Evolutionary conservation across 2,113 vertebrate species (phyloP), one percentile per base, ranked within the genome.

Genomic region (Amphiprion ocellaris): DNA sequence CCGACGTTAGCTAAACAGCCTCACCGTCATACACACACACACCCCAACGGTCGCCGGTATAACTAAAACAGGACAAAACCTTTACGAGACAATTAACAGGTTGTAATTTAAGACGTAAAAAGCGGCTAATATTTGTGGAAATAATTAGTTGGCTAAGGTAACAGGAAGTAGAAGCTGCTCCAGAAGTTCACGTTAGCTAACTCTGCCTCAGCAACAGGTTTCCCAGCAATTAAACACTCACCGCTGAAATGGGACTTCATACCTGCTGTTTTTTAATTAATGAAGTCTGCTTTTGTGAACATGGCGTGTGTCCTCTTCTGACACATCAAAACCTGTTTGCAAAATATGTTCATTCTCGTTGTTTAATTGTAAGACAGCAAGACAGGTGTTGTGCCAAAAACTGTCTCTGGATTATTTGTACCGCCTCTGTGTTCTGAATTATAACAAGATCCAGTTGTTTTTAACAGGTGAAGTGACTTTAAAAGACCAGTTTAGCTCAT

Each of bases 131-230:
- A 24, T 53, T 33, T 21, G 8, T 56, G 21, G 14, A 14, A 41
- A 5, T 21, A 50, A 9, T 56, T 17, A 53, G 10, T n/a, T 55
- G 47, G 30, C 63, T 15, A 60, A 74, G 33, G 64, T 86, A 54
- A 70, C 87, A 83, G 83, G 88, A 88, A 83, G 84, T 74, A 12
- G 74, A 39, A 58, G 54, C 33, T 68, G 26, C 53, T 6, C 14
- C 77, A 37, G 53, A 71, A 69, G 73, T 82, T 76, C 10, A 30
- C 55, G 61, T 63, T 58, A 26, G 82, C 62, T 52, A 39, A 69
- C 60, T 11, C 15, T 0, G 30, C 59, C 69, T 17, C 52, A 15
- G 41, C 74, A 81, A 76, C 79, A 89, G 69, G 74, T 88, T 90
- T 58, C 24, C 39, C 59, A 63, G 16, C 66, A 5, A 37, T 58